phyloP scores from a whole-genome alignment of 2,888 invertebrate genomes.

The Scaptomyza polygonia region DNA sequence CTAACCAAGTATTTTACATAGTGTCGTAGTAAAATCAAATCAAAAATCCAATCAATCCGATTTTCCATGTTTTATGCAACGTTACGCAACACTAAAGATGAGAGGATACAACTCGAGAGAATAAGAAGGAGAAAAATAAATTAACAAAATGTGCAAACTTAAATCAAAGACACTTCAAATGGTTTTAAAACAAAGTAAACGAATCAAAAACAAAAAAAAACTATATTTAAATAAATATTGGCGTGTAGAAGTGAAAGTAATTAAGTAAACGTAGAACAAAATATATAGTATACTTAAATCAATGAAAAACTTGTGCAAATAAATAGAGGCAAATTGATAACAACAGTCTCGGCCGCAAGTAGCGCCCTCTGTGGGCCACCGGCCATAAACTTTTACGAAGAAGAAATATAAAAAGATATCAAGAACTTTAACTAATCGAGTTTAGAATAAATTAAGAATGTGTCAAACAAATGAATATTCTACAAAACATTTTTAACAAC shows the following conservation, averaged over 20 bases:
- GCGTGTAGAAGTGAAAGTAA: constrained; percentile 28
- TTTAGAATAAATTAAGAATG: constrained; percentile 44
- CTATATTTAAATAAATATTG: constrained; percentile 31
- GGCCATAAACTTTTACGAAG: constrained; percentile 44
- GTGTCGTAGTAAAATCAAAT: constrained; percentile 40
- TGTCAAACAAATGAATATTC: constrained; percentile 28
- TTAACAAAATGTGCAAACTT: constrained; percentile 68
- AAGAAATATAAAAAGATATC: constrained; percentile 38
- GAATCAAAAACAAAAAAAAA: constrained; percentile 66
- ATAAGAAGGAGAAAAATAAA: not conserved
- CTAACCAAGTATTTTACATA: constrained; percentile 70
- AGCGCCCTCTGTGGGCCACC: constrained; percentile 42
- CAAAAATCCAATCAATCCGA: constrained; percentile 47
- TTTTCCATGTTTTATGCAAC: constrained; percentile 62
- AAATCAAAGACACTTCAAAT: constrained; percentile 70
- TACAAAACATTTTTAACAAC: constrained; percentile 25
- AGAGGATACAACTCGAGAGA: constrained; percentile 40
- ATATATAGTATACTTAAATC: constrained; percentile 54
- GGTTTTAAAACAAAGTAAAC: constrained; percentile 61
- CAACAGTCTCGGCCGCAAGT: constrained; percentile 5
- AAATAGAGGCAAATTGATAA: constrained; percentile 17
- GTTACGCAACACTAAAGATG: constrained; percentile 52
- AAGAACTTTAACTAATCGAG: constrained; percentile 46
- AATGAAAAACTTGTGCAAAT: constrained; percentile 29
- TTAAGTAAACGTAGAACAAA: constrained; percentile 42